Conservation (phyloP, 1,140 invertebrate species). For the Danaus plexippus region DNA sequence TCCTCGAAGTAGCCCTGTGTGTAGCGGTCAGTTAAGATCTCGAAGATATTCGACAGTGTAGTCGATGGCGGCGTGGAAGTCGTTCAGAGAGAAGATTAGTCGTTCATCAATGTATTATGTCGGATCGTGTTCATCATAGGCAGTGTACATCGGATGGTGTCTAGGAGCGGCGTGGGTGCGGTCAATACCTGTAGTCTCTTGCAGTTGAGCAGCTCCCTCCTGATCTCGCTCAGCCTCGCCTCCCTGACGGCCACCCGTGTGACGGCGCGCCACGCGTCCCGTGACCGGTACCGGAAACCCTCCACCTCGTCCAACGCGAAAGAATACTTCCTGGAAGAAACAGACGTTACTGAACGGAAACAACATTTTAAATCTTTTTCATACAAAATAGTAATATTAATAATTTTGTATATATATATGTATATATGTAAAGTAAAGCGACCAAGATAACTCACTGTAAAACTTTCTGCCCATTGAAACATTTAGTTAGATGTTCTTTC, state of each 20-base stretch:
- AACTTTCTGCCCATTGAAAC: slow-evolving; percentile 73
- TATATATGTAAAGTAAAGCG: too few relatives aligned
- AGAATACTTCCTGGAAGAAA: slow-evolving; percentile 84
- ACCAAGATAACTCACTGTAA: slow-evolving; percentile 61
- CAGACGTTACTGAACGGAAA: background rate
- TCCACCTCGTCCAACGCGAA: slow-evolving; percentile 97
- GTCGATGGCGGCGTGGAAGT: slow-evolving; percentile 26
- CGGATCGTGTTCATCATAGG: slow-evolving; percentile 43
- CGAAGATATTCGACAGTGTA: background rate
- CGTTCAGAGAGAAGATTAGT: slow-evolving; percentile 66
- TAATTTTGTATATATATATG: too few relatives aligned
- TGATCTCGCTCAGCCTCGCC: slow-evolving; percentile 96
- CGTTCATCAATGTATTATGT: slow-evolving; percentile 62
- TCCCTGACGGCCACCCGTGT: slow-evolving; percentile 94
- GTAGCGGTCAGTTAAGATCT: slow-evolving; percentile 6
- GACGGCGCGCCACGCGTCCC: slow-evolving; percentile 94
- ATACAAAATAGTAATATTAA: too few relatives aligned
- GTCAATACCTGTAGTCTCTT: slow-evolving; percentile 86
- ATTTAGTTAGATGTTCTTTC: slow-evolving; percentile 79
- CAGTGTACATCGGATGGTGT: background rate
- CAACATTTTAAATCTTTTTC: too few relatives aligned
- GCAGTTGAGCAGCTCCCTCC: slow-evolving; percentile 93
- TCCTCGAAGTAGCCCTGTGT: slow-evolving; percentile 92
- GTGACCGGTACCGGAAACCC: slow-evolving; percentile 93
- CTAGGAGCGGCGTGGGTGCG: background rate